A percentile compares a stretch with the other conserved stretches of the same genome.
phyloP scores from a whole-genome alignment of 64 coral and sea anemone genomes.

The Anthopleura sola region DNA sequence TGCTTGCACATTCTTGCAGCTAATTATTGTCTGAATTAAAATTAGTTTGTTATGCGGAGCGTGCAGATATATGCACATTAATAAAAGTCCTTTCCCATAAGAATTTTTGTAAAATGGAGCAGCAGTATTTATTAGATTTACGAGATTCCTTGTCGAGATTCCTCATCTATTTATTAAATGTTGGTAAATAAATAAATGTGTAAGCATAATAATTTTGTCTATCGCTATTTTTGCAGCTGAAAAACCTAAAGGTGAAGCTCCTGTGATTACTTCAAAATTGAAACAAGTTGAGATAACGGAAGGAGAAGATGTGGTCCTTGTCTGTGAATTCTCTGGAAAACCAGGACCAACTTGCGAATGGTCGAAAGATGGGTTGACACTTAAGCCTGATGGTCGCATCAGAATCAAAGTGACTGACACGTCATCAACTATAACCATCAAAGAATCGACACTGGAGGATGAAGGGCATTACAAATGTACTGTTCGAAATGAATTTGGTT shows the following conservation, averaged over 20 bases:
- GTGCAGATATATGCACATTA: no score
- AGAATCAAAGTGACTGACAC: conserved; percentile 40
- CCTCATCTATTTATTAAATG: no score
- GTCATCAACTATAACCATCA: conserved; percentile 43
- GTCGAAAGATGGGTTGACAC: conserved; percentile 57
- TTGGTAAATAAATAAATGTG: no score
- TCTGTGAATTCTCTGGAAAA: conserved; percentile 65
- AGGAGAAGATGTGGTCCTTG: conserved; percentile 47
- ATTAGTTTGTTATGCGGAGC: no score
- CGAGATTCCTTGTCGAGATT: no score
- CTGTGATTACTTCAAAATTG: conserved; percentile 55
- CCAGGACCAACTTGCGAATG: conserved; percentile 67
- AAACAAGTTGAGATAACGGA: conserved; percentile 57
- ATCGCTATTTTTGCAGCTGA: conserved; percentile 21
- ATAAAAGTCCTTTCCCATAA: no score
- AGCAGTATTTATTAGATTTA: no score
- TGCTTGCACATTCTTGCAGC: no score
- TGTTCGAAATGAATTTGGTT: conserved; percentile 50
- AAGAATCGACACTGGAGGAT: conserved; percentile 46
- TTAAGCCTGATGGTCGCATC: conserved; percentile 37
- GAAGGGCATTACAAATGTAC: conserved; percentile 77
- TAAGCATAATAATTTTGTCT: neutral
- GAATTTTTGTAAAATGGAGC: no score
- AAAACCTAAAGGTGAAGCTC: conserved; percentile 57
- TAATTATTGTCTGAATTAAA: no score